phyloP scores from a whole-genome alignment of 2,797 vertebrate species.

The Thamnophis elegans region DNA sequence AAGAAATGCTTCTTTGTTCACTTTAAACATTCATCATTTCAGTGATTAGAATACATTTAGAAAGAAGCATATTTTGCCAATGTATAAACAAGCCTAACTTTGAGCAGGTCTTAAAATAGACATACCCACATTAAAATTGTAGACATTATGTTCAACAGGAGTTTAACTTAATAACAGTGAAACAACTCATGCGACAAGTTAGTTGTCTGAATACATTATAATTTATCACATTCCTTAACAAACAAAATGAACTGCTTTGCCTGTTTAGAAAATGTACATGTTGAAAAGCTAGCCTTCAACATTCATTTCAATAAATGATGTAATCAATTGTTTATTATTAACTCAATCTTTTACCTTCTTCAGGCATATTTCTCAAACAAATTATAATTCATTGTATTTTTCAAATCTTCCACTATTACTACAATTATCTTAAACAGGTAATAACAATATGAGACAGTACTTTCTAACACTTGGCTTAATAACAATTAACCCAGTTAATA shows the following conservation, averaged over 20 bases:
- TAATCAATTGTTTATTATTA: neutral
- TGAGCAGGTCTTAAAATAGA: neutral
- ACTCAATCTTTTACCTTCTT: neutral
- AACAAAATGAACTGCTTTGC: neutral
- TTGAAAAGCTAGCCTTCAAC: neutral
- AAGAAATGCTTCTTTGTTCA: neutral
- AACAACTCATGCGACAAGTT: neutral
- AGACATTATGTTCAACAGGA: neutral
- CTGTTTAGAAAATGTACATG: neutral
- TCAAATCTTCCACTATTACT: neutral
- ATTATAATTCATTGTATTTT: neutral
- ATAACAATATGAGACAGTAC: neutral
- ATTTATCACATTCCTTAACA: neutral
- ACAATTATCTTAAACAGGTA: neutral
- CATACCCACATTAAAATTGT: neutral
- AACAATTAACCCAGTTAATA: neutral
- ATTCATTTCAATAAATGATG: neutral
- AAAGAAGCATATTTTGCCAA: neutral
- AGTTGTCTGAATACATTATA: neutral
- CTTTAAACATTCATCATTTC: neutral
- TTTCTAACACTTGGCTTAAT: neutral
- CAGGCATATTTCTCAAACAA: neutral
- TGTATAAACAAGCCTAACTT: neutral
- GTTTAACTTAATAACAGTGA: neutral
- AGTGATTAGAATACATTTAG: neutral